A percentile compares a stretch with the other conserved stretches of the same genome.
These are phyloP conservation scores for Astropecten irregularis DNA, from an alignment of 53 echinoderm and acorn worm genomes.

Conservation along the genomic window DNA sequence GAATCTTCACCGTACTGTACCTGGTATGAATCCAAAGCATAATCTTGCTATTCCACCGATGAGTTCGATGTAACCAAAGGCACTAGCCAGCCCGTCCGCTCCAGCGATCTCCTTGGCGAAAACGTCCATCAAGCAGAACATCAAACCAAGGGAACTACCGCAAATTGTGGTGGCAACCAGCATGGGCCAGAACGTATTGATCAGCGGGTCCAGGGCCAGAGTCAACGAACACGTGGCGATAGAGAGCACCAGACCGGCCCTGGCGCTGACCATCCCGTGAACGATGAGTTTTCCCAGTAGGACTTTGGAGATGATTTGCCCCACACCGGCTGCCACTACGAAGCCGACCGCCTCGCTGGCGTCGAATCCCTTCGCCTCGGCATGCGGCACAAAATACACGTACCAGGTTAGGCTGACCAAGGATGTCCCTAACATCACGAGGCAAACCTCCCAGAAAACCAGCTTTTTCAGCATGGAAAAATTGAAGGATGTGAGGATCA, in stretches of 20 bases:
- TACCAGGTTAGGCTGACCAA: not conserved
- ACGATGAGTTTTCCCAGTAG: not conserved
- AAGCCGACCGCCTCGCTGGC: not conserved
- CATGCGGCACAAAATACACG: conserved; percentile 1
- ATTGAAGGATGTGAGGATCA: not conserved
- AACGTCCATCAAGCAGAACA: conserved; percentile 12
- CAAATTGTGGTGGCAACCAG: not conserved
- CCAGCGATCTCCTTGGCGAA: conserved; percentile 23
- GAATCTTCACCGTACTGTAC: too few species aligned
- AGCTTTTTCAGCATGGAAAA: not conserved
- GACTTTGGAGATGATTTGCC: conserved; percentile 3
- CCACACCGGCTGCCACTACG: not conserved
- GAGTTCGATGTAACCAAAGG: conserved; percentile 3
- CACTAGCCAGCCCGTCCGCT: not conserved
- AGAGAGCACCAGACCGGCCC: not conserved
- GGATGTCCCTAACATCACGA: not conserved
- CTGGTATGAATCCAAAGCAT: not conserved
- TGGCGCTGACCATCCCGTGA: not conserved
- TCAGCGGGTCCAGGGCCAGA: not conserved
- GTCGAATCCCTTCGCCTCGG: not conserved
- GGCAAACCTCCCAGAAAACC: not conserved
- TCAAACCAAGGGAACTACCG: conserved; percentile 13
- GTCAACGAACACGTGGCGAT: not conserved
- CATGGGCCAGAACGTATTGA: conserved; percentile 29
- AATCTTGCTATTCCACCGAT: not conserved